Evolutionary conservation across 2,113 vertebrate species (phyloP).

Genomic region (Columba livia): DNA sequence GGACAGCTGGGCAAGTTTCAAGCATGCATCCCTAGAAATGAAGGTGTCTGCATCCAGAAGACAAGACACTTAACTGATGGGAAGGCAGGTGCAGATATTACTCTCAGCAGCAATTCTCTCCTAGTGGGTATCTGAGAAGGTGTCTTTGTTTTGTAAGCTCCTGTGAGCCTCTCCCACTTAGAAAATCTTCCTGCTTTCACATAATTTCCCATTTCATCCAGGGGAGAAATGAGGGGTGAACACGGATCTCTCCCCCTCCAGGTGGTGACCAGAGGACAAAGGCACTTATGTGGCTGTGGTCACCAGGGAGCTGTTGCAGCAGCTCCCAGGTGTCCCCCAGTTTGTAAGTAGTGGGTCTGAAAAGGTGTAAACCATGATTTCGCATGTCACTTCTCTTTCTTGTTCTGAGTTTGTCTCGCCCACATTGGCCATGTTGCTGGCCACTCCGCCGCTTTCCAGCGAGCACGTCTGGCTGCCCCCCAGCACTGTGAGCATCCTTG

Average conservation of each 20-base stretch:
- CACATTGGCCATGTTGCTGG: accelerated
- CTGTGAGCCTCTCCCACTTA: background rate
- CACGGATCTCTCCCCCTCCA: background rate
- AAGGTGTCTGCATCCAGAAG: background rate
- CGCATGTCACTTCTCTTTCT: background rate
- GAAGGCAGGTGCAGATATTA: background rate
- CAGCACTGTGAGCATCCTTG: background rate
- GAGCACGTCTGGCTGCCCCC: background rate
- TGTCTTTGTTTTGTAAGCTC: background rate
- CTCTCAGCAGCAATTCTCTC: background rate
- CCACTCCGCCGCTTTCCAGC: background rate
- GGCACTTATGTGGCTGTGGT: background rate
- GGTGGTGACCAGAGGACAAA: background rate
- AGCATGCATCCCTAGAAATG: background rate
- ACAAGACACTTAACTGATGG: background rate
- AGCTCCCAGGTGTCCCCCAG: background rate
- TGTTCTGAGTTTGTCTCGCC: background rate
- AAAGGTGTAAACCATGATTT: background rate
- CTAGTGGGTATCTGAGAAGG: background rate
- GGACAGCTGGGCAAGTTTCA: background rate
- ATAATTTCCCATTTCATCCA: background rate
- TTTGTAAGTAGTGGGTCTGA: background rate
- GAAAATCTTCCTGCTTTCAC: background rate
- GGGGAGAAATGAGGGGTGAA: background rate
- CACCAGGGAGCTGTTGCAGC: background rate